Percentiles rank a stretch among this genome's conserved stretches.
These are phyloP conservation scores for Coregonus ussuriensis DNA, from an alignment of 2,797 vertebrate genomes.

Conservation along the genomic window DNA sequence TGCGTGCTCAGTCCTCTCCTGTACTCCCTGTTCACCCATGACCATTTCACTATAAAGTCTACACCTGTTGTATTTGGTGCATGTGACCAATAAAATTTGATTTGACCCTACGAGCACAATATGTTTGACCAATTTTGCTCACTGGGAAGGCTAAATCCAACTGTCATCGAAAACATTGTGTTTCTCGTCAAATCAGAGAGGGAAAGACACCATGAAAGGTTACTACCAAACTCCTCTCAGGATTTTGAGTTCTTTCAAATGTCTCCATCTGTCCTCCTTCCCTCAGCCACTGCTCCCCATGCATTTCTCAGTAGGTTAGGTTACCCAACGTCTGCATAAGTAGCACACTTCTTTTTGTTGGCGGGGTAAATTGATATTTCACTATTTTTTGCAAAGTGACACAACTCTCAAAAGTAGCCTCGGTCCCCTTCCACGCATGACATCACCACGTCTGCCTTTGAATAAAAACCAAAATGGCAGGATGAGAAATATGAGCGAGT, in stretches of 20 bases:
- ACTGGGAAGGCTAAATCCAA: no score
- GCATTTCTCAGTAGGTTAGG: conserved; percentile 61
- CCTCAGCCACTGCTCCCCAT: conserved; percentile 17
- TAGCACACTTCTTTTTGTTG: conserved; percentile 63
- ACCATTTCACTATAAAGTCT: no score
- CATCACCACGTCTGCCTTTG: conserved; percentile 67
- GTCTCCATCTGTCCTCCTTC: conserved; percentile 2
- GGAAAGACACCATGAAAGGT: not conserved
- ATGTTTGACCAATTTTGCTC: no score
- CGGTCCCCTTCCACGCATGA: conserved; percentile 55
- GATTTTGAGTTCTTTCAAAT: not conserved
- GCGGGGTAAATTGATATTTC: conserved; percentile 66
- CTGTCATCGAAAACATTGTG: not conserved
- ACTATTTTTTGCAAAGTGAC: conserved; percentile 44
- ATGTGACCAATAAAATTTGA: no score
- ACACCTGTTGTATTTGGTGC: no score
- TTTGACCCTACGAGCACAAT: no score
- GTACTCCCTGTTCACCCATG: no score
- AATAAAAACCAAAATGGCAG: conserved; percentile 70
- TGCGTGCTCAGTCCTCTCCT: no score
- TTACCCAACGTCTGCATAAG: conserved; percentile 66
- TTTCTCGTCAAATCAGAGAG: not conserved
- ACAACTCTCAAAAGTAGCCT: conserved; percentile 33
- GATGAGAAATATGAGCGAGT: conserved; percentile 63
- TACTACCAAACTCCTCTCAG: not conserved